Conservation (phyloP, 1,140 invertebrate genomes). For the Agrilus planipennis region DNA sequence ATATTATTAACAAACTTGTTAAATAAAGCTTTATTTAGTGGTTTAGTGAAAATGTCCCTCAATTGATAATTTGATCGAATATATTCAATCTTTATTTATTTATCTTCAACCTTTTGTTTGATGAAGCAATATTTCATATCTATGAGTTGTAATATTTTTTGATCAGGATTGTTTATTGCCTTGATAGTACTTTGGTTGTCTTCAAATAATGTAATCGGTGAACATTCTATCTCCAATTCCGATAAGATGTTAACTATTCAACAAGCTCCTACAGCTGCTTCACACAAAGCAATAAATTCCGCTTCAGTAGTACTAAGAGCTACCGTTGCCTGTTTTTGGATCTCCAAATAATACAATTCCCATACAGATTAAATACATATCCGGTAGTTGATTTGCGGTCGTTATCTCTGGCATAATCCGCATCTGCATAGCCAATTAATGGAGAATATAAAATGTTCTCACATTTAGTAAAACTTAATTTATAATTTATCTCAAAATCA, state of each 20-base stretch:
- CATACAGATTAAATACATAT: neutral
- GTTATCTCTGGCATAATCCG: neutral
- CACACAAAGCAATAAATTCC: neutral
- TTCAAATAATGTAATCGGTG: neutral
- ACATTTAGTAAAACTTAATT: neutral
- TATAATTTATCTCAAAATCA: neutral
- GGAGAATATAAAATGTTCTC: neutral
- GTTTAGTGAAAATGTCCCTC: too few species aligned
- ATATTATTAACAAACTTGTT: slow-evolving; percentile 3
- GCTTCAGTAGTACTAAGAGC: neutral
- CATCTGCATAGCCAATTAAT: neutral
- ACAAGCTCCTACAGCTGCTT: too few species aligned
- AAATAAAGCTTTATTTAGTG: slow-evolving; percentile 1
- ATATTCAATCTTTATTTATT: slow-evolving; percentile 15
- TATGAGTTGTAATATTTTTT: too few species aligned
- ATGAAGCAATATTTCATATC: slow-evolving; percentile 18
- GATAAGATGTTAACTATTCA: too few species aligned
- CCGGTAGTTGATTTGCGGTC: neutral
- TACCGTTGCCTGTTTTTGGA: neutral
- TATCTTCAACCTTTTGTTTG: slow-evolving; percentile 12
- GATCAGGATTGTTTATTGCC: neutral
- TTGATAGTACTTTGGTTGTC: slow-evolving; percentile 2
- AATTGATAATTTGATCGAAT: slow-evolving; percentile 18
- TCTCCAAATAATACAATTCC: neutral
- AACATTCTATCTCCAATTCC: too few species aligned